Evolutionary conservation across 2,113 vertebrate species (phyloP), one percentile per base, ranked within the genome.

Genomic region (Sceloporus undulatus): DNA sequence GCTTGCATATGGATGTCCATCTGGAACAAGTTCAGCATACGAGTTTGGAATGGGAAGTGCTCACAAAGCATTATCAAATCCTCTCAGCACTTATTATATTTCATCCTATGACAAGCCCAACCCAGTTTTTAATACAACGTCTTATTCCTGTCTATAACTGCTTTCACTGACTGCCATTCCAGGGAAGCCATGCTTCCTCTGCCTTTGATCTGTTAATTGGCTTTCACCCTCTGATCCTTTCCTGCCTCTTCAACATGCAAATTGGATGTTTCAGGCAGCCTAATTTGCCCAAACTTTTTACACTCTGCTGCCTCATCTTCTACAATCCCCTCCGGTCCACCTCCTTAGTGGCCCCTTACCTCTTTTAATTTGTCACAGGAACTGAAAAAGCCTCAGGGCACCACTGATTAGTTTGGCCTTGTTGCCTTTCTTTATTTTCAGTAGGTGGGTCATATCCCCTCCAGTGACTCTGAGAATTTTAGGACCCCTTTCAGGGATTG

Each of bases 141-240:
- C 90, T 89, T 66, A 87, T 73, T 79, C 66, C 87, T 48, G 62
- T 82, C 88, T 80, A 81, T 56, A 86, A 59, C 1, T 54, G 83
- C 48, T 48, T 85, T 81, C 42, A 88, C 73, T 82, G 59, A 13
- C 9, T 16, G 5, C 27, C 71, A 79, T 91, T 82, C 65, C 87
- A 0, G 19, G 80, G 21, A 76, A 77, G 70, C 5, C 40, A 84
- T 59, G 23, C 9, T 68, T 80, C 84, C 89, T 75, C 85, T 88
- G 74, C 84, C 86, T 91, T 90, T 85, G 74, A 90, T 87, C 86
- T 54, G 84, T 87, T 85, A 89, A 94, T 88, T 91, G 92, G 88
- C 87, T 92, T 92, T 90, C 85, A 87, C 84, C 77, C 70, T 93
- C 76, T 23, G 40, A 54, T 84, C 88, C 86, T 79, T 92, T 86